Conservation (phyloP, 92 coral and sea anemone species). For the Plumapathes pennacea region DNA sequence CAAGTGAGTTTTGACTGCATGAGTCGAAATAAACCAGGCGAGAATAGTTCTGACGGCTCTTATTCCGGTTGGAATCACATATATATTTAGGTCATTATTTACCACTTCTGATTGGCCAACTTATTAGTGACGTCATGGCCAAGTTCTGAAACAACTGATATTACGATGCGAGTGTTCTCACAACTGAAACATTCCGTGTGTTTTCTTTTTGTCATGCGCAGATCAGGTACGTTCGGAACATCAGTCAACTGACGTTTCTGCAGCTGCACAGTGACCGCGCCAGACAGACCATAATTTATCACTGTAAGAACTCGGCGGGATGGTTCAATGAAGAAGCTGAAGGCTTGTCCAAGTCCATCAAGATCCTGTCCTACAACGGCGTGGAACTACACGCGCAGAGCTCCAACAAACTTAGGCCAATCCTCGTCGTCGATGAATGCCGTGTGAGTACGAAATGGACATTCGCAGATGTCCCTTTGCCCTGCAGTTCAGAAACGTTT, state of each 20-base stretch:
- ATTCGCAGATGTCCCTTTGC: not conserved
- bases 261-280: slow-evolving; percentile 88
- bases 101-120: no score
- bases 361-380: slow-evolving; percentile 83
- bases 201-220: no score
- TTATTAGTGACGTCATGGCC: no score
- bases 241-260: slow-evolving; percentile 77
- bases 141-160: no score
- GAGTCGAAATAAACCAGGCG: no score
- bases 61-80: no score
- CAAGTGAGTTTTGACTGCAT: slow-evolving; percentile 55
- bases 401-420: slow-evolving; percentile 85
- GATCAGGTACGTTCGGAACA: slow-evolving; percentile 74
- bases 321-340: slow-evolving; percentile 63
- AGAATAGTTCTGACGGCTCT: no score
- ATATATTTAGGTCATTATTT: no score
- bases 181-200: no score
- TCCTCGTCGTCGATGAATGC: slow-evolving; percentile 77
- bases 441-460: no score
- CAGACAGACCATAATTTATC: slow-evolving; percentile 81
- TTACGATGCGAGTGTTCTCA: no score
- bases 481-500: not conserved
- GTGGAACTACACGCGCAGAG: slow-evolving; percentile 88
- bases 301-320: slow-evolving; percentile 91
- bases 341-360: slow-evolving; percentile 58